Evolutionary conservation across 2,113 vertebrate genomes (phyloP), one percentile per base, ranked within the genome.

Genomic region (Tragelaphus buxtoni): DNA sequence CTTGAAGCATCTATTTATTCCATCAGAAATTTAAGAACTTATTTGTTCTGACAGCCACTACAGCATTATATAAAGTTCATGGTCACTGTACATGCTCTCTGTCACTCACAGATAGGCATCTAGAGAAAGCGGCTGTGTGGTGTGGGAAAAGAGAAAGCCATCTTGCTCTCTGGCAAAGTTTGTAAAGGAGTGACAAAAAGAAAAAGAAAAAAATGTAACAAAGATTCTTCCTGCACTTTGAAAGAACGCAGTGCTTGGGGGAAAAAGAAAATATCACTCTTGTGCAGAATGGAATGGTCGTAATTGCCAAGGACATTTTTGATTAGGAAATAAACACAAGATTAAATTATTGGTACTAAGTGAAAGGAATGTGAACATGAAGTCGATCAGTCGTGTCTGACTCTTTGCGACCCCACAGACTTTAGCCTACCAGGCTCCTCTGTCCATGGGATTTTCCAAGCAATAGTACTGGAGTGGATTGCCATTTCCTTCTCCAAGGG

Each of bases 321-420:
- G 42, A 98, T 63, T 77, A 91, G 97, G 92, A 96, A 58, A 18
- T 76, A 95, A 98, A 81, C 12, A 42, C 94, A 98, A 97, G 30
- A 97, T 90, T 81, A 96, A 93, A 88, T 79, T 91, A 53, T 6
- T 87, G 51, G 45, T 18, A 7, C 79, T 86, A 55, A 95, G 42
- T 45, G 45, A 92, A 85, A 76, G 39, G 82, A 82, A 17, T 1
- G 42, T 42, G 42, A 42, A 42, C 42, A 4, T 42, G 42, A 42
- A 42, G 42, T 42, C 42, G 42, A 42, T 42, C 42, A 42, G 42
- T 42, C 42, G 42, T 42, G 42, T 42, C 42, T 5, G 42, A 42
- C 42, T 42, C 4, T 42, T 42, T 42, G 42, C 42, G 42, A 42
- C 42, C 42, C 42, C 42, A 42, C 42, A 5, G 42, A 42, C 42